Conservation (phyloP, 2,113 vertebrate genomes). For the Mastomys natalensis region DNA sequence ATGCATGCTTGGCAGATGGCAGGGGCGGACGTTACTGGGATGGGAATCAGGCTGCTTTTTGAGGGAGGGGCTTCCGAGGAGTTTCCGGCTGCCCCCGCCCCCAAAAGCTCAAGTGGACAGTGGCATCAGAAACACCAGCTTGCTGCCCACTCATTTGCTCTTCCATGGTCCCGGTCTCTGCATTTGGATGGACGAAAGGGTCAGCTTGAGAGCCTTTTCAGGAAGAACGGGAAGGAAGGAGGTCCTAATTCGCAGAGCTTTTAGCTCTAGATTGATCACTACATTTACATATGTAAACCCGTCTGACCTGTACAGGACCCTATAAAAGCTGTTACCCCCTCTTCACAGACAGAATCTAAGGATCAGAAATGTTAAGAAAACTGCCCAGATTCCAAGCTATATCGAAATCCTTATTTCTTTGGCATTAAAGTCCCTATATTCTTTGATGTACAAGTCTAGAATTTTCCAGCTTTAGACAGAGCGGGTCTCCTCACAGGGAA, state of each 20-base stretch:
- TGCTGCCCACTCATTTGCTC: not conserved
- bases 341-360: not conserved
- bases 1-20: not conserved
- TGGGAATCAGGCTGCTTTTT: not conserved
- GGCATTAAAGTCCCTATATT: not conserved
- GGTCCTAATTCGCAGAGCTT: not conserved
- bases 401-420: not conserved
- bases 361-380: not conserved
- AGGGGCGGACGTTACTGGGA: rapidly evolving
- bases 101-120: rapidly evolving
- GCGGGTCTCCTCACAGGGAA: not conserved
- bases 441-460: not conserved
- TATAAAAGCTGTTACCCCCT: not conserved
- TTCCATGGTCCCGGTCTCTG: not conserved
- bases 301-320: not conserved
- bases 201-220: not conserved
- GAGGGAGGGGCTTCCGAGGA: rapidly evolving
- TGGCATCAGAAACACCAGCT: not conserved
- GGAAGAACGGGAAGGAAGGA: not conserved
- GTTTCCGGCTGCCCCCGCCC: not conserved
- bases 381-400: not conserved
- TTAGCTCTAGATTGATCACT: not conserved
- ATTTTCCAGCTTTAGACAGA: not conserved
- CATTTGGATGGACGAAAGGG: no score
- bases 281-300: not conserved